Evolutionary conservation across 2,113 vertebrate genomes (phyloP).

Genomic region (human (Homo sapiens)): DNA sequence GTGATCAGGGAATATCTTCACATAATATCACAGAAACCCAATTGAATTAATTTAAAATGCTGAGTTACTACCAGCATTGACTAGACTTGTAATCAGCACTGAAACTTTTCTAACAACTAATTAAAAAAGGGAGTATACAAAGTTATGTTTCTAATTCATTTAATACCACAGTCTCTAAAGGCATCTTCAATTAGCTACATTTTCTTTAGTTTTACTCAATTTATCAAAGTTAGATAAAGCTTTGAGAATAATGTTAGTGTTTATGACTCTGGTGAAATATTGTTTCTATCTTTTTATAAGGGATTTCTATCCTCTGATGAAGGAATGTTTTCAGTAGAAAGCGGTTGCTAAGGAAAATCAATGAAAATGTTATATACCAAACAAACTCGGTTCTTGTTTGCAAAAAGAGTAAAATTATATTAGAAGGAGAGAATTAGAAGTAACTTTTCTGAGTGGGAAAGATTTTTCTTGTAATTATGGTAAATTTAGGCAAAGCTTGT

Average conservation of each 20-base stretch:
- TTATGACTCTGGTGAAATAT: not conserved
- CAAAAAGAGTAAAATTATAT: not conserved
- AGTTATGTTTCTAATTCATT: conserved; percentile 46
- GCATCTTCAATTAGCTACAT: conserved; percentile 34
- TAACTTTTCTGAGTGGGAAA: not conserved
- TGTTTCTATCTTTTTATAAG: not conserved
- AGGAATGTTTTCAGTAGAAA: not conserved
- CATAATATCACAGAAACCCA: not conserved
- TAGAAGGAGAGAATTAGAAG: not conserved
- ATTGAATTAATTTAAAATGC: conserved; percentile 38
- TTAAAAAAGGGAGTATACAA: conserved; percentile 31
- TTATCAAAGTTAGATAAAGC: conserved; percentile 40
- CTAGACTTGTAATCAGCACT: conserved; percentile 37
- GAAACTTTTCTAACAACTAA: conserved; percentile 59
- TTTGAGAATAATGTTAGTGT: conserved; percentile 28
- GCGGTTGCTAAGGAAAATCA: not conserved
- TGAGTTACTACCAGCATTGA: conserved; percentile 44
- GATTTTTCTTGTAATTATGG: not conserved
- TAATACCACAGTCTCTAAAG: conserved; percentile 7
- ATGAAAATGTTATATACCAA: not conserved
- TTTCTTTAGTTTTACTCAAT: conserved; percentile 45
- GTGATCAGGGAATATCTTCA: not conserved
- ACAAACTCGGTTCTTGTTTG: not conserved
- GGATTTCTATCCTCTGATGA: not conserved
- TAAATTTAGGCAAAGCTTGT: not conserved